A percentile compares a stretch with the other conserved stretches of the same genome.
Evolutionary conservation across 2,113 vertebrate genomes (phyloP).

Genomic region (Erythrocercus mccallii): DNA sequence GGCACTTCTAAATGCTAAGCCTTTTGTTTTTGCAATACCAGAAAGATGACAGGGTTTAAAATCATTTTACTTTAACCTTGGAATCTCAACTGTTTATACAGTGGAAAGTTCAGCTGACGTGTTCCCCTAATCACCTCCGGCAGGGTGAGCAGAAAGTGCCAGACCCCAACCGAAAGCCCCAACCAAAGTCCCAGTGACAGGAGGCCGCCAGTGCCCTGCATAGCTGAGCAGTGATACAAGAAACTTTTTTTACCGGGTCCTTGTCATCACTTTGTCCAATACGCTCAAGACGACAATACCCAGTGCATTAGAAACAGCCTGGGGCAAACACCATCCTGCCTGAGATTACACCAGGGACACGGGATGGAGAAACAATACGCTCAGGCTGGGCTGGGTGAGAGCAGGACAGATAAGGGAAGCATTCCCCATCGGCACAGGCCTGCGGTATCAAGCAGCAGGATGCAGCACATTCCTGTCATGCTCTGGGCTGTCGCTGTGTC

Average conservation of each 20-base stretch:
- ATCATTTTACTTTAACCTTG: slow-evolving; percentile 65
- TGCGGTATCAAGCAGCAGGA: slow-evolving; percentile 15
- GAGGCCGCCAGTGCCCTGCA: slow-evolving; percentile 49
- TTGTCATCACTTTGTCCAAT: slow-evolving; percentile 72
- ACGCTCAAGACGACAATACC: slow-evolving; percentile 63
- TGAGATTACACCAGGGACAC: slow-evolving; percentile 66
- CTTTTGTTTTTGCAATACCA: slow-evolving; percentile 25
- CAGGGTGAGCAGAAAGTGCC: slow-evolving; percentile 32
- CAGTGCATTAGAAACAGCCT: slow-evolving; percentile 60
- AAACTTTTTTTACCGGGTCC: slow-evolving; percentile 67
- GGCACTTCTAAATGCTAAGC: neutral
- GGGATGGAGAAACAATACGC: neutral
- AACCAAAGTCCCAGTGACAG: slow-evolving; percentile 36
- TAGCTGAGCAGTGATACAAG: slow-evolving; percentile 74
- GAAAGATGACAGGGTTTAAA: slow-evolving; percentile 57
- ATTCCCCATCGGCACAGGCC: neutral
- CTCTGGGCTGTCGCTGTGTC: neutral
- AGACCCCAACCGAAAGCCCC: slow-evolving; percentile 35
- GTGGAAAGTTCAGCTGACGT: slow-evolving; percentile 68
- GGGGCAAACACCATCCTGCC: slow-evolving; percentile 9
- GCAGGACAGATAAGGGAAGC: slow-evolving; percentile 65
- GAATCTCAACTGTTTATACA: slow-evolving; percentile 69
- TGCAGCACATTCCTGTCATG: neutral
- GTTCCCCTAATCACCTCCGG: slow-evolving; percentile 72
- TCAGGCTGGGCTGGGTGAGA: neutral